A percentile compares a stretch with the other conserved stretches of the same genome.
Evolutionary conservation across 2,113 vertebrate genomes (phyloP).

Genomic region (Zosterops borbonicus): DNA sequence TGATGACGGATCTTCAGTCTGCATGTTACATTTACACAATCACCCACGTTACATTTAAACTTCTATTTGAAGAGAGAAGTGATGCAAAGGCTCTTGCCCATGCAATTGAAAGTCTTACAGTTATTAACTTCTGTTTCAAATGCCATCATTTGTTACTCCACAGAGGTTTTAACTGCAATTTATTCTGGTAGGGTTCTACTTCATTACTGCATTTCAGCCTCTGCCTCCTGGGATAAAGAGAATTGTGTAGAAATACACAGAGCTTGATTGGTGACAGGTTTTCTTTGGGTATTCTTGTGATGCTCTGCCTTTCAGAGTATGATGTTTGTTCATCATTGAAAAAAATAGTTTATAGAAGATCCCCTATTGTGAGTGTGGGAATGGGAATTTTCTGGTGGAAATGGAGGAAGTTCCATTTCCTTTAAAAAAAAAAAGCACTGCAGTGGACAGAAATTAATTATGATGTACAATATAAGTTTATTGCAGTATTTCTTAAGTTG

Average conservation of each 20-base stretch:
- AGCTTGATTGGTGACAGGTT: background rate
- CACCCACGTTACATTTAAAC: background rate
- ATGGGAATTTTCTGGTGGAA: background rate
- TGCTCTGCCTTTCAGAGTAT: background rate
- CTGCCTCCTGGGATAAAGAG: background rate
- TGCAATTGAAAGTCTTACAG: background rate
- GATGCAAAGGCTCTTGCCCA: background rate
- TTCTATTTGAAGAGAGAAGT: background rate
- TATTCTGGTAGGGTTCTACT: background rate
- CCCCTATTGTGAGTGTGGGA: background rate
- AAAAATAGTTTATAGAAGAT: background rate
- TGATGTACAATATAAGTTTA: background rate
- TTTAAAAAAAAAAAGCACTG: background rate
- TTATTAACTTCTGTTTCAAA: background rate
- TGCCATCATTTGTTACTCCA: background rate
- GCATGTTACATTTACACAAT: background rate
- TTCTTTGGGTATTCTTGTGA: background rate
- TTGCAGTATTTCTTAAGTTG: background rate
- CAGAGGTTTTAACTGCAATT: background rate
- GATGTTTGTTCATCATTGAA: background rate
- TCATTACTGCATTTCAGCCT: background rate
- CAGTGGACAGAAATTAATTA: background rate
- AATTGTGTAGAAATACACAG: background rate
- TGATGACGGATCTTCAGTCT: background rate
- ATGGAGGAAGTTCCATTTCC: background rate